Base-by-base conservation (phyloP, 2,888 invertebrate species). In the Drosophila nigricruria region DNA sequence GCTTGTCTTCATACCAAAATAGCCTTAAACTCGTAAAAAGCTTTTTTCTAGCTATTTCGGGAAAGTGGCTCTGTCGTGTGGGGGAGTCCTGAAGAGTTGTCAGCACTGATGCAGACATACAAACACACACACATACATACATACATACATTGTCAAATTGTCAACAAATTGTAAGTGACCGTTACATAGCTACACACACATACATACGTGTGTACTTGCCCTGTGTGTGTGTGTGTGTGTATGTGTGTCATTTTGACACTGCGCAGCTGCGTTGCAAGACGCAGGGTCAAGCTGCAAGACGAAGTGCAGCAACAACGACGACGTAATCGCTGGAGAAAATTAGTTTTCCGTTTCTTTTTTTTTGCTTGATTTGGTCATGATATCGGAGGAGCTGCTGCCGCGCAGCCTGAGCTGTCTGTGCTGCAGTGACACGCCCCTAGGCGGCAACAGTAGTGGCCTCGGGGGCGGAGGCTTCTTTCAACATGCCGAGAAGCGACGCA, bases 341-440 rank as follows among this genome's bases (percentile, higher is more conserved):
- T 56, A 3, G 56, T 56, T 23, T 32, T 36, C 27, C 2, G 54
- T 56, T 20, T 32, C 25, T 27, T 47, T 49, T 30, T 12, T 27
- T 49, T 30, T 54, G 5, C 0, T 53, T 27, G 12, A 36, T 59
- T 69, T 61, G 57, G 71, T 62, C 68, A 91, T 91, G 91, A 91
- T 91, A 67, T 77, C 90, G 72, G 90, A 90, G 81, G 87, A 90
- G 80, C 77, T 90, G 81, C 78, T 95, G 1, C 92, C 94, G 53
- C 92, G 95, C 72, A 95, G 94, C 81, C 90, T 95, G 63, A 94
- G 94, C 84, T 95, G 95, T 93, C 93, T 95, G 80, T 93, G 95
- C 73, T 95, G 95, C 92, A 94, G 94, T 70, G 92, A 92, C 81
- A 86, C 84, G 83, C 81, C 88, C 45, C 62, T 77, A 5, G 65